A percentile compares a stretch with the other conserved stretches of the same genome.
Conservation (phyloP, 2,888 invertebrate species). For the Himalopsyche anomala region DNA sequence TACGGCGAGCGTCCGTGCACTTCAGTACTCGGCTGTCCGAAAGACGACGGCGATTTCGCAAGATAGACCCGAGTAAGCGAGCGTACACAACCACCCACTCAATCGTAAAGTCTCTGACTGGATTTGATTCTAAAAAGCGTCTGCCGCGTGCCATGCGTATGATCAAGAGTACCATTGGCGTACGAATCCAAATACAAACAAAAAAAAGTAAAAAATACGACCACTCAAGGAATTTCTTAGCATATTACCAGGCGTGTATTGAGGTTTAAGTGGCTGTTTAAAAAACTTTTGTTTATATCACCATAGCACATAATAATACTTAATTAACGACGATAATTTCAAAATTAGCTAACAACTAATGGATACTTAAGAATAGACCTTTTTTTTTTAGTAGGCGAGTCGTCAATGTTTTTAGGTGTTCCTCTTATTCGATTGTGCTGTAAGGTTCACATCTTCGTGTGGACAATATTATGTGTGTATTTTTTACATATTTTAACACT, state of each 20-base stretch:
- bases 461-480: too few species aligned
- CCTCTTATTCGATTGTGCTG: too few species aligned
- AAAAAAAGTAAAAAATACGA: constrained; percentile 10
- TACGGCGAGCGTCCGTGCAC: constrained; percentile 15
- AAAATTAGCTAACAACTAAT: too few species aligned
- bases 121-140: constrained; percentile 11
- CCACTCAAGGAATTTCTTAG: constrained; percentile 32
- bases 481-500: too few species aligned
- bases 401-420: too few species aligned
- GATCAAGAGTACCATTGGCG: constrained; percentile 33
- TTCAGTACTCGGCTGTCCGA: constrained; percentile 14
- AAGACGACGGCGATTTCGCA: constrained; percentile 18
- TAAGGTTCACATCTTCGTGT: too few species aligned
- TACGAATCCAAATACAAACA: constrained; percentile 27
- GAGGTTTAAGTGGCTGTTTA: not conserved
- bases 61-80: constrained; percentile 22
- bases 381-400: too few species aligned
- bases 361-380: too few species aligned
- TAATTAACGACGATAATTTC: too few species aligned
- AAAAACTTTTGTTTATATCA: not conserved
- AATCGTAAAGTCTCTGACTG: constrained; percentile 34
- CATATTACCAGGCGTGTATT: not conserved
- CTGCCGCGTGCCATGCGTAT: constrained; percentile 42
- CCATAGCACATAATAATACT: too few species aligned
- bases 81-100: constrained; percentile 4